A percentile compares a stretch with the other conserved stretches of the same genome.
Conservation (phyloP, 2,113 vertebrate species). For the Chitala chitala region DNA sequence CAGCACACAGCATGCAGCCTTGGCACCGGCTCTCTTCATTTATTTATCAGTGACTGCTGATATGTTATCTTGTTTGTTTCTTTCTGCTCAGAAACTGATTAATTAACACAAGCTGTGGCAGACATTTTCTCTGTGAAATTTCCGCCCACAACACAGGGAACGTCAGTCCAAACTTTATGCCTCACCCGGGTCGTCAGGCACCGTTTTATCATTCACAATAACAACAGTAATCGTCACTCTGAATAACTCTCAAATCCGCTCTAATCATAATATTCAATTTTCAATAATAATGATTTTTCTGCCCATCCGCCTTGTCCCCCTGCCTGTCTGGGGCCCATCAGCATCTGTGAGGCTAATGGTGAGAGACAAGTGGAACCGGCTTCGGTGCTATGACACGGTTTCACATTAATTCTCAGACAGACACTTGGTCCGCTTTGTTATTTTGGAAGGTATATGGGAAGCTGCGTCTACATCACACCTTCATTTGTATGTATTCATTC, state of each 20-base stretch:
- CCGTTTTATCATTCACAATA: neutral
- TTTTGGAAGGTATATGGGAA: neutral
- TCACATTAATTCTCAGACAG: neutral
- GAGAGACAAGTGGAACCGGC: conserved; percentile 8
- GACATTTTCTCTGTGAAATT: conserved; percentile 9
- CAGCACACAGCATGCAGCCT: neutral
- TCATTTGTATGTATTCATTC: conserved; percentile 12
- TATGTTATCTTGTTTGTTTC: conserved; percentile 37
- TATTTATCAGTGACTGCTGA: conserved; percentile 32
- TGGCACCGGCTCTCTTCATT: conserved; percentile 8
- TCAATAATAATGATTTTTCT: conserved; percentile 7
- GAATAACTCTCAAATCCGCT: neutral
- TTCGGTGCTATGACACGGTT: neutral
- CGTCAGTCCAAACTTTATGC: neutral
- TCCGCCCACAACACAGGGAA: neutral
- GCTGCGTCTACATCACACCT: neutral
- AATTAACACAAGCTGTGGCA: neutral
- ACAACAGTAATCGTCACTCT: neutral
- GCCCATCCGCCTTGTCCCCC: neutral
- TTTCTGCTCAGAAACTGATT: conserved; percentile 24
- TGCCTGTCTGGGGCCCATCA: neutral
- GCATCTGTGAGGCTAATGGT: conserved; percentile 9
- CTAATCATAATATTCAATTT: conserved; percentile 10
- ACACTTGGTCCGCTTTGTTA: neutral
- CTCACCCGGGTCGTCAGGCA: too few relatives aligned